Evolutionary conservation across 1,140 invertebrate genomes (phyloP), one percentile per base, ranked within the genome.

Genomic region (Diorhabda carinulata): DNA sequence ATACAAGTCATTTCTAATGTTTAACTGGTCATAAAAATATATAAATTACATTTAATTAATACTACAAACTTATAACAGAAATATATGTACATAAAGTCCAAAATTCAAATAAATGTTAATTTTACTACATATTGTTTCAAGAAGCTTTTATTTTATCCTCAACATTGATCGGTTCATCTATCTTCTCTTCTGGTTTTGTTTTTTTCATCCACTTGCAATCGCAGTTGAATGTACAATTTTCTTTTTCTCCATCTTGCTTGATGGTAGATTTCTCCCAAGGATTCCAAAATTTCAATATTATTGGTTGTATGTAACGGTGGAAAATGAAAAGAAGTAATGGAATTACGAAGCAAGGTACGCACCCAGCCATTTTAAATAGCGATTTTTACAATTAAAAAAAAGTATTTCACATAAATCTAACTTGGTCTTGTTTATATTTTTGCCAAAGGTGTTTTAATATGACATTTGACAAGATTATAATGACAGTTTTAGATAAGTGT

Each of bases 291-390:
- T 86, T 87, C 66, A 91, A 74, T 43, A 91, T 80, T 57, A 91
- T 85, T 0, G 90, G 91, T 75, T 92, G 90, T 61, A 92, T 84
- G 76, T 89, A 92, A 73, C 86, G 88, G 80, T 92, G 90, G 87
- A 90, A 92, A 69, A 92, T 85, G 73, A 88, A 91, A 0, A 92
- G 82, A 43, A 92, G 79, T 56, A 91, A 78, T 2, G 91, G 91
- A 77, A 92, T 88, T 57, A 92, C 87, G 73, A 92, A 90, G 77
- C 91, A 92, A 3, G 91, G 90, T 62, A 92, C 84, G 77, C 91
- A 92, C 56, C 78, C 80, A 75, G 91, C 91, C 90, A 92, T 92
- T 69, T 47, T 69, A 40, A 9, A 60, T 25, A 25, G 25, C 25
- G 25, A 25, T 25, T 25, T 25, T 25, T 25, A 25, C 25, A 25